phyloP scores from a whole-genome alignment of 2,888 invertebrate genomes.

The Dynastes grantii region DNA sequence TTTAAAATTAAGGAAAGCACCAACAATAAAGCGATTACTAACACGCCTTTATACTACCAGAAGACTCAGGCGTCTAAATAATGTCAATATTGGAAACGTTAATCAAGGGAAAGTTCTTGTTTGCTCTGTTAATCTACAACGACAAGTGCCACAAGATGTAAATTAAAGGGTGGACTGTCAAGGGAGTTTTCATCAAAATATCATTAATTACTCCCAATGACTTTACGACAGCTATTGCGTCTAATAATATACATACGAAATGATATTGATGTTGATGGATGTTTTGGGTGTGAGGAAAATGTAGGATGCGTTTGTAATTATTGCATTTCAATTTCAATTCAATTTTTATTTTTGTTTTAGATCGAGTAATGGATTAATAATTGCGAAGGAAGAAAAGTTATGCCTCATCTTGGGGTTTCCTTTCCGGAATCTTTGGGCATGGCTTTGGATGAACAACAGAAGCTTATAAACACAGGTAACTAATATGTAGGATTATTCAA shows the following conservation, averaged over 20 bases:
- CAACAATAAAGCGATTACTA: too few relatives aligned
- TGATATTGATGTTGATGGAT: not conserved
- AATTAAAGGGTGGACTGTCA: constrained; percentile 14
- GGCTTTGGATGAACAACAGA: constrained; percentile 70
- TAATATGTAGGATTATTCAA: constrained; percentile 2
- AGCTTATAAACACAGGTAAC: constrained; percentile 66
- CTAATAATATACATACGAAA: not conserved
- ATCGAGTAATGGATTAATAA: constrained; percentile 41
- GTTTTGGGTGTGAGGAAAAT: not conserved
- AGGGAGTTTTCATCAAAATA: constrained; percentile 7
- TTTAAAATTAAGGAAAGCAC: too few relatives aligned
- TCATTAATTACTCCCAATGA: constrained; percentile 31
- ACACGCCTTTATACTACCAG: not conserved
- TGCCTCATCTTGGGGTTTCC: constrained; percentile 62
- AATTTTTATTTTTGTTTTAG: constrained; percentile 49
- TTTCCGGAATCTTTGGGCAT: constrained; percentile 63
- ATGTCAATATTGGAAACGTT: constrained; percentile 33
- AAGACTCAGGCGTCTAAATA: constrained; percentile 4
- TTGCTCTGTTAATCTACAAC: constrained; percentile 26
- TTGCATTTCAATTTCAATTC: too few relatives aligned
- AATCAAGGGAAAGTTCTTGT: constrained; percentile 32
- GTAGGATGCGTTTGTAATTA: not conserved
- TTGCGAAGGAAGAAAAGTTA: constrained; percentile 48
- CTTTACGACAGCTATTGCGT: not conserved
- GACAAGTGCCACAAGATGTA: constrained; percentile 8